Evolutionary conservation across 1,140 invertebrate genomes (phyloP).

Genomic region (Neoseiulus cucumeris): DNA sequence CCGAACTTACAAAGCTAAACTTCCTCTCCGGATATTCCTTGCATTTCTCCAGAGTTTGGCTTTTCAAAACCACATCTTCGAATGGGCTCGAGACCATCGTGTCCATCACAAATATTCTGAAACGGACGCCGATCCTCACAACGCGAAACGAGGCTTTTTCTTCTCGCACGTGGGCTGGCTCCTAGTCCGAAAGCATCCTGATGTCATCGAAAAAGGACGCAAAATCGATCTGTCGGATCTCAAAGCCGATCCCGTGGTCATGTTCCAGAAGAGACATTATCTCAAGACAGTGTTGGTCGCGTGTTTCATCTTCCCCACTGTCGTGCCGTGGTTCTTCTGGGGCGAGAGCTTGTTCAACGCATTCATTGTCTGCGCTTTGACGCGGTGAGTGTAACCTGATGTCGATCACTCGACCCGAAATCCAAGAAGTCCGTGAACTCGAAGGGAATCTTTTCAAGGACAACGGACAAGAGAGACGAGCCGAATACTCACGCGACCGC

Average conservation of each 20-base stretch:
- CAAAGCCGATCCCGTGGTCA: slow-evolving; percentile 58
- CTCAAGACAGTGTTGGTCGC: slow-evolving; percentile 40
- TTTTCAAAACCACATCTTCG: slow-evolving; percentile 73
- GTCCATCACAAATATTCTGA: slow-evolving; percentile 91
- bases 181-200: slow-evolving; percentile 68
- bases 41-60: slow-evolving; percentile 58
- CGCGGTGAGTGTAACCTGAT: not conserved
- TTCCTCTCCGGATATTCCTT: slow-evolving; percentile 57
- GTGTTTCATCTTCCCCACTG: slow-evolving; percentile 64
- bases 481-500: not conserved
- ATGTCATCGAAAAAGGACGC: slow-evolving; percentile 65
- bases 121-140: slow-evolving; percentile 87
- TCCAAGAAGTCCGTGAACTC: not conserved
- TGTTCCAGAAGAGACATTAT: slow-evolving; percentile 56
- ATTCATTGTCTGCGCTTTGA: slow-evolving; percentile 54
- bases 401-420: not conserved
- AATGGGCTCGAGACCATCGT: slow-evolving; percentile 82
- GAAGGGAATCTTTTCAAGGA: not conserved
- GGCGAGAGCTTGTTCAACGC: slow-evolving; percentile 51
- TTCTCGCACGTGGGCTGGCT: slow-evolving; percentile 91
- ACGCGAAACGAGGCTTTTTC: slow-evolving; percentile 82
- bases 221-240: slow-evolving; percentile 66
- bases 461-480: not conserved
- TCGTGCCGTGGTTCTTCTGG: slow-evolving; percentile 63
- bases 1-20: slow-evolving; percentile 74